Evolutionary conservation across 2,888 invertebrate species (phyloP).

Genomic region (Agapetus fuscipes): DNA sequence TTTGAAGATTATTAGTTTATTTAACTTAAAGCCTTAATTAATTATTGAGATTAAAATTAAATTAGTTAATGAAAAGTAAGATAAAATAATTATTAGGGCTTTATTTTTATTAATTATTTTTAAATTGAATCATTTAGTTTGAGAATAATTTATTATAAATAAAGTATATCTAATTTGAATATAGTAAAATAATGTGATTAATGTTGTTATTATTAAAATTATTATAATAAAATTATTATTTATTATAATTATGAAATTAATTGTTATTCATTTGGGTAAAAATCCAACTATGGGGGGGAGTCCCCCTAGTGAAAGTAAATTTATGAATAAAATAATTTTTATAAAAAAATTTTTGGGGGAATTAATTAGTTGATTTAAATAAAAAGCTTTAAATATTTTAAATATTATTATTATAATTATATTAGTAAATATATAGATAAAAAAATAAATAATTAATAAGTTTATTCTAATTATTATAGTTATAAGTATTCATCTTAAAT

Average conservation of each 20-base stretch:
- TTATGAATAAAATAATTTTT: slow-evolving; percentile 40
- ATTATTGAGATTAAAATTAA: slow-evolving; percentile 1
- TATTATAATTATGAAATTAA: slow-evolving; percentile 41
- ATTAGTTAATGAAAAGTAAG: slow-evolving; percentile 17
- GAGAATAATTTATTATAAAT: slow-evolving; percentile 39
- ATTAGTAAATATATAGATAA: slow-evolving; percentile 40
- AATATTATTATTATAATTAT: slow-evolving; percentile 38
- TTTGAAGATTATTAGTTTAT: slow-evolving; percentile 55
- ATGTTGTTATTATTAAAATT: slow-evolving; percentile 41
- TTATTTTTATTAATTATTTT: slow-evolving; percentile 31
- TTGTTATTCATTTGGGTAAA: slow-evolving; percentile 50
- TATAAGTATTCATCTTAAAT: slow-evolving; percentile 48
- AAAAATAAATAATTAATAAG: too few species aligned
- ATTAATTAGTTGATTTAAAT: slow-evolving; percentile 43
- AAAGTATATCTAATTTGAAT: slow-evolving; percentile 42
- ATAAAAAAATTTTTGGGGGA: slow-evolving; percentile 30
- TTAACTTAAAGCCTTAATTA: slow-evolving; percentile 47
- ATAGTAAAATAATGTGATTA: slow-evolving; percentile 48
- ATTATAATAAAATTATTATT: slow-evolving; percentile 35
- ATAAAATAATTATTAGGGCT: slow-evolving; percentile 25
- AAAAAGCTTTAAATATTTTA: slow-evolving; percentile 38
- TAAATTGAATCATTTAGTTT: slow-evolving; percentile 38
- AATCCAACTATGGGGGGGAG: slow-evolving; percentile 53
- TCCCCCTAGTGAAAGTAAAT: slow-evolving; percentile 47
- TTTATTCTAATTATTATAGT: slow-evolving; percentile 38